Evolutionary conservation across 1,140 invertebrate species (phyloP).

Genomic region (Magallana angulata): DNA sequence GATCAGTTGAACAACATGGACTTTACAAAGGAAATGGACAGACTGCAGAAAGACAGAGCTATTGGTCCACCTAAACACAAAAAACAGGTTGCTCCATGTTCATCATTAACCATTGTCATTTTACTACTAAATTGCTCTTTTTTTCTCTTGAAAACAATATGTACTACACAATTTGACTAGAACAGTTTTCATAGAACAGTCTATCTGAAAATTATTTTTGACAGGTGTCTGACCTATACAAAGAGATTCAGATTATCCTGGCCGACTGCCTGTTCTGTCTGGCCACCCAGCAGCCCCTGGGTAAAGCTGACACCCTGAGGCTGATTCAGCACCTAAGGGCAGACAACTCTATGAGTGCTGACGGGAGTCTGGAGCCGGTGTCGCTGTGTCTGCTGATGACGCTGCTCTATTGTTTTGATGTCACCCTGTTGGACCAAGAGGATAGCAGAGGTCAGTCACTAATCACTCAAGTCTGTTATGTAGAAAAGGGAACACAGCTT

Average conservation of each 20-base stretch:
- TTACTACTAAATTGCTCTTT: too few relatives aligned
- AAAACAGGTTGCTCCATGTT: slow-evolving; percentile 79
- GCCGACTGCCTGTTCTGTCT: slow-evolving; percentile 93
- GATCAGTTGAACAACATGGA: slow-evolving; percentile 82
- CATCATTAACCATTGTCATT: too few relatives aligned
- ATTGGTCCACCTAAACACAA: slow-evolving; percentile 92
- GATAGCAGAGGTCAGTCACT: slow-evolving; percentile 72
- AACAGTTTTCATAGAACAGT: neutral
- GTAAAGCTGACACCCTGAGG: slow-evolving; percentile 80
- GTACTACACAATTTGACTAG: too few relatives aligned
- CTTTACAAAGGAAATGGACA: slow-evolving; percentile 85
- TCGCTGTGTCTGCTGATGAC: slow-evolving; percentile 90
- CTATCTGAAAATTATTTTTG: slow-evolving; percentile 10
- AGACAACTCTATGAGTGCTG: slow-evolving; percentile 70
- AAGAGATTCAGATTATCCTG: slow-evolving; percentile 88
- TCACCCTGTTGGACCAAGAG: slow-evolving; percentile 85
- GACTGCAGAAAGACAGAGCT: slow-evolving; percentile 91
- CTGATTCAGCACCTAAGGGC: slow-evolving; percentile 80
- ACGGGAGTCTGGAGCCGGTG: slow-evolving; percentile 85
- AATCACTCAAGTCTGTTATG: neutral
- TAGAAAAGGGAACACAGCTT: too few relatives aligned
- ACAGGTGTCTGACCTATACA: slow-evolving; percentile 89
- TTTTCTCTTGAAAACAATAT: too few relatives aligned
- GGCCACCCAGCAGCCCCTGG: slow-evolving; percentile 90
- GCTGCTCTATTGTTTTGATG: slow-evolving; percentile 90